Base-by-base conservation (phyloP, 2,888 invertebrate species). In the Cosmorhoe ocellata region DNA sequence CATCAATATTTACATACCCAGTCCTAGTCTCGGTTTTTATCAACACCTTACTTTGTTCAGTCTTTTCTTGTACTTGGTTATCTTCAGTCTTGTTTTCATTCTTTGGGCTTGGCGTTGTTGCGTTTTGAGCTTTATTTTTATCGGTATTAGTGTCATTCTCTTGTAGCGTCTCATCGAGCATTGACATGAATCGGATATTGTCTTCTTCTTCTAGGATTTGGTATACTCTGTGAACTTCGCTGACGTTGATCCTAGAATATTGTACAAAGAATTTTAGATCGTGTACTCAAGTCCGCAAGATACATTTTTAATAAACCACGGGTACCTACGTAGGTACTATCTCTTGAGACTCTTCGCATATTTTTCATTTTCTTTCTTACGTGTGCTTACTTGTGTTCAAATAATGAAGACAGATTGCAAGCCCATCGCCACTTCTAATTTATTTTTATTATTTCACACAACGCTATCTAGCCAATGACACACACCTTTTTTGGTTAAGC, bases 181-280 rank as follows among this genome's bases (percentile, higher is more conserved):
- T 79, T 3, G 79, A 77, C 85, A 85, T 84, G 41, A 89, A 82
- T 45, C 81, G 75, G 18, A 90, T 81, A 40, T 87, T 87, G 33
- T 90, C 91, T 64, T 90, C 88, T 60, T 91, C 90, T 66, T 90
- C 90, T 26, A 91, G 68, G 47, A 89, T 79, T 73, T 91, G 81
- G 59, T 88, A 90, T 53, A 90, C 76, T 69, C 84, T 79, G 53
- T 91, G 83, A 10, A 91, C 84, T 74, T 91, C 90, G 34, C 86
- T 88, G 53, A 90, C 77, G 58, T 91, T 90, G 51, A 91, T 79
- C 32, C 91, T 91, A 76, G 5, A 79, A 83, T 56, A 46, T 43
- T 38, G 36, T 47, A 44, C 24, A 7, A 24, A 24, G 6, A 6
- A 6, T 24, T 24, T 24, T 24, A 24, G 6, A 1, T 24, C 24